These are phyloP conservation scores for Cephus cinctus DNA, from an alignment of 1,140 invertebrate genomes.

Conservation along the genomic window DNA sequence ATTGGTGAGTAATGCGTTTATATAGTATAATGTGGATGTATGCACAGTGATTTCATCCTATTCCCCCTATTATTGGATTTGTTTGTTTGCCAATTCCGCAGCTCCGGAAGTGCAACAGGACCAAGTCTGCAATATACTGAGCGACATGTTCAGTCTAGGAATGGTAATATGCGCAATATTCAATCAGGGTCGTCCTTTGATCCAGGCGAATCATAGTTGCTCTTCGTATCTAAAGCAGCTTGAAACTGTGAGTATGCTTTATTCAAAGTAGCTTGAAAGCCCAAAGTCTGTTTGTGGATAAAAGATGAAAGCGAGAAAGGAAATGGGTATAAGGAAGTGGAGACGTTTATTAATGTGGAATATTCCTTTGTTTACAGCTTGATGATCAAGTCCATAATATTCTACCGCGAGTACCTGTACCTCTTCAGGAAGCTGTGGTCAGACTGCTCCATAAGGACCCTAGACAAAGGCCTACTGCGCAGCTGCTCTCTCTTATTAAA, in stretches of 20 bases:
- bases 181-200: slow-evolving; percentile 82
- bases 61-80: too few relatives aligned
- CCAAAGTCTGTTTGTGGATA: slow-evolving; percentile 1
- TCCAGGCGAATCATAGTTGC: slow-evolving; percentile 86
- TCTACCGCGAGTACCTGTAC: slow-evolving; percentile 74
- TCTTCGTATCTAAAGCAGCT: slow-evolving; percentile 87
- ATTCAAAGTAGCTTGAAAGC: not conserved
- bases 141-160: slow-evolving; percentile 95
- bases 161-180: slow-evolving; percentile 90
- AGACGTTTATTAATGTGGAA: not conserved
- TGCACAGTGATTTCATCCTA: slow-evolving; percentile 24
- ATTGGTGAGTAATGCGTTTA: slow-evolving; percentile 64
- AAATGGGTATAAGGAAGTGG: not conserved
- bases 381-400: slow-evolving; percentile 78
- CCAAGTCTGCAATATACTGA: slow-evolving; percentile 79
- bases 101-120: slow-evolving; percentile 87
- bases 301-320: not conserved
- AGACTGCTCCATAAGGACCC: slow-evolving; percentile 80
- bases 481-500: slow-evolving; percentile 82
- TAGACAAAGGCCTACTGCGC: slow-evolving; percentile 79
- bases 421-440: slow-evolving; percentile 84
- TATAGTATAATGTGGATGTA: slow-evolving; percentile 6
- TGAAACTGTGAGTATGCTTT: slow-evolving; percentile 74
- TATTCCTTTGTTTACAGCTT: slow-evolving; percentile 58
- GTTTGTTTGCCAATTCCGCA: slow-evolving; percentile 50